A percentile compares a stretch with the other conserved stretches of the same genome.
phyloP scores from a whole-genome alignment of 2,113 vertebrate genomes.

The Aviceda subcristata region DNA sequence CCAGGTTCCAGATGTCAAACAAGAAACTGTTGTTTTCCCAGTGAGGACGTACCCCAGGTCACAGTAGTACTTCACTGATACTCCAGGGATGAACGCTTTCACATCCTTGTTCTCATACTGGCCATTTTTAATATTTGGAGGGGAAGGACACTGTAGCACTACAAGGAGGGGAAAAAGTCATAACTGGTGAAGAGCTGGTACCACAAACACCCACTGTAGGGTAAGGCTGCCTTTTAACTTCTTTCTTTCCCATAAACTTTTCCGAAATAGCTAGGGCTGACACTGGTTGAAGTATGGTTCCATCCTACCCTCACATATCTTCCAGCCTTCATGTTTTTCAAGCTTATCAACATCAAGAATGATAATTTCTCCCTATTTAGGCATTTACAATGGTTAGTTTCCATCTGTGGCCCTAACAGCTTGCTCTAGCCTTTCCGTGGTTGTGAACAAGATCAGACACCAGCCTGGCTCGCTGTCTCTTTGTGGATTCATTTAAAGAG shows the following conservation, averaged over 20 bases:
- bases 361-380: background rate
- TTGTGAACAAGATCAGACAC: background rate
- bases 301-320: background rate
- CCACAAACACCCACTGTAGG: background rate
- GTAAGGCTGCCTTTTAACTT: background rate
- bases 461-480: background rate
- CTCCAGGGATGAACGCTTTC: constrained; percentile 13
- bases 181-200: background rate
- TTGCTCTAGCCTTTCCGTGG: background rate
- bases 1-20: constrained; percentile 63
- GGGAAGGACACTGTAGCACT: constrained; percentile 24
- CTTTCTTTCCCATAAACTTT: background rate
- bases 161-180: background rate
- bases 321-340: background rate
- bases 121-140: constrained; percentile 25
- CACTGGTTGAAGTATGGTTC: background rate
- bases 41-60: constrained; percentile 49
- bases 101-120: background rate
- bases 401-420: background rate
- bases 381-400: background rate
- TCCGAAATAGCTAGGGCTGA: background rate
- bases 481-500: background rate
- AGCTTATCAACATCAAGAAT: background rate
- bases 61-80: constrained; percentile 63
- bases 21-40: constrained; percentile 42